Conservation (phyloP, 30 jellyfish, hydroid and myxozoan species). For the Chrysaora quinquecirrha region DNA sequence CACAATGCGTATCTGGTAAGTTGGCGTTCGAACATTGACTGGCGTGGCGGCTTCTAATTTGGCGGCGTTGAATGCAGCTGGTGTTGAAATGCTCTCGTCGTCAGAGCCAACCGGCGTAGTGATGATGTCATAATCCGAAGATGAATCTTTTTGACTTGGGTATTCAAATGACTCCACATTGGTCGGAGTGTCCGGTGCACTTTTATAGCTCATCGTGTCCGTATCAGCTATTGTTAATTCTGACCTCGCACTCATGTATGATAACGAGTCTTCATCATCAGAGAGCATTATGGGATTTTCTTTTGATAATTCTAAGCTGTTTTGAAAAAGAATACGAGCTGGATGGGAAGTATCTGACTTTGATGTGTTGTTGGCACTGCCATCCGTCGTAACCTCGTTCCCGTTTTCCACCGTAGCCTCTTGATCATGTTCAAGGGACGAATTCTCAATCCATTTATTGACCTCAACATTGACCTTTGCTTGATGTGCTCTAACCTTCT, state of each 20-base stretch:
- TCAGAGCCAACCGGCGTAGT: constrained; percentile 80
- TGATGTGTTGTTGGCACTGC: not conserved
- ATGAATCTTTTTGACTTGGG: constrained; percentile 31
- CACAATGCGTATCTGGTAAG: constrained; percentile 37
- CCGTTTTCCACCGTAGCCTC: not conserved
- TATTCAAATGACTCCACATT: constrained; percentile 33
- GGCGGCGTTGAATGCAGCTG: not conserved
- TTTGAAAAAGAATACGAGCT: constrained; percentile 16
- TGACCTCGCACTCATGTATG: constrained; percentile 92
- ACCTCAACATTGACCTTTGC: constrained; percentile 44
- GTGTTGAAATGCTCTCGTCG: constrained; percentile 30
- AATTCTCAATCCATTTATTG: constrained; percentile 50
- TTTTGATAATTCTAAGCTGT: constrained; percentile 73
- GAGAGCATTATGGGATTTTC: constrained; percentile 67
- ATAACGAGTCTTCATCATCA: constrained; percentile 77
- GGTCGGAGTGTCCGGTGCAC: constrained; percentile 81
- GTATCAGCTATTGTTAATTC: constrained; percentile 73
- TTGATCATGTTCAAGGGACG: not conserved
- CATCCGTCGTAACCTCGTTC: not conserved
- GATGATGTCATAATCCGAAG: constrained; percentile 65
- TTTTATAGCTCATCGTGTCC: constrained; percentile 51
- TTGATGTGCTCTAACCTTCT: not conserved
- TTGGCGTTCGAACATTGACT: constrained; percentile 31
- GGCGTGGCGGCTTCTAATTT: constrained; percentile 1
- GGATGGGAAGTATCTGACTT: not conserved